Conservation (phyloP, 2,888 invertebrate genomes). For the Ceraclea dissimilis region DNA sequence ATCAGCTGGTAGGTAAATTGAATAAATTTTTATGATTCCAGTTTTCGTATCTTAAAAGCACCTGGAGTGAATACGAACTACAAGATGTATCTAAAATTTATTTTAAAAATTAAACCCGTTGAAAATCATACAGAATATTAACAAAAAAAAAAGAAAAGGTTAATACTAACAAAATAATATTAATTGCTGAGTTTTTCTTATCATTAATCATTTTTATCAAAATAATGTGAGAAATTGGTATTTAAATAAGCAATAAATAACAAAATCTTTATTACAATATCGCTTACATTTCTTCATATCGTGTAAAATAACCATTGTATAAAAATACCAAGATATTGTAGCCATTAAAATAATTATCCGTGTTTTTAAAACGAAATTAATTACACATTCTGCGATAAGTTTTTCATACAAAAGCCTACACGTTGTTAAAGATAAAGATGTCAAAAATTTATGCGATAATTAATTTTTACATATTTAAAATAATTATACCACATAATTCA, state of each 20-base stretch:
- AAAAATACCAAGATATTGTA: background rate
- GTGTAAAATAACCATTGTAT: background rate
- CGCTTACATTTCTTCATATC: slow-evolving; percentile 1
- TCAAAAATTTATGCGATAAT: background rate
- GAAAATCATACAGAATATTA: too few species aligned
- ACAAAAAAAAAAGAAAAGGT: too few species aligned
- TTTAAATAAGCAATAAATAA: slow-evolving; percentile 5
- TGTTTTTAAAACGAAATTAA: background rate
- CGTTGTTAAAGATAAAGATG: background rate
- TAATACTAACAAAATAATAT: too few species aligned
- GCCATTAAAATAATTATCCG: background rate
- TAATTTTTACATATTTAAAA: background rate
- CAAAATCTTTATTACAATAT: slow-evolving; percentile 3
- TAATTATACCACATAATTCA: too few species aligned
- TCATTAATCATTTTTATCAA: background rate
- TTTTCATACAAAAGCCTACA: background rate
- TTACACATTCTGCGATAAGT: background rate
- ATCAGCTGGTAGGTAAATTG: too few species aligned
- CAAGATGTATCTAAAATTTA: too few species aligned
- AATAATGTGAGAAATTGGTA: slow-evolving; percentile 4
- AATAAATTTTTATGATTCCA: too few species aligned
- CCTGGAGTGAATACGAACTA: too few species aligned
- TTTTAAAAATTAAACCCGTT: too few species aligned
- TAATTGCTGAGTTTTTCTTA: background rate
- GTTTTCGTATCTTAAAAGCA: too few species aligned